These are phyloP conservation scores for Plectrocnemia conspersa DNA, from an alignment of 1,140 invertebrate species.

Conservation along the genomic window DNA sequence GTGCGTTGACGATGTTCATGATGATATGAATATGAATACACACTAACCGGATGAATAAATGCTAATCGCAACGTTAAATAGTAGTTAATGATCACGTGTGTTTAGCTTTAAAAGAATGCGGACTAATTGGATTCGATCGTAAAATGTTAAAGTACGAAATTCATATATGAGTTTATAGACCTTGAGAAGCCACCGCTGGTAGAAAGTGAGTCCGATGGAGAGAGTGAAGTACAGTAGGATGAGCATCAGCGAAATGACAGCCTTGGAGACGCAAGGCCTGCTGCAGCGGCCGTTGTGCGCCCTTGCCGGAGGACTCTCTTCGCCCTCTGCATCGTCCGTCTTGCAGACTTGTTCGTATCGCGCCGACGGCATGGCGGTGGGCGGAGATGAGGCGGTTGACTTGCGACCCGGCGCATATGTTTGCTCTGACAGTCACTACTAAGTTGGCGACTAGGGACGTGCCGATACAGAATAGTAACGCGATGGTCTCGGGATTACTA, in stretches of 20 bases:
- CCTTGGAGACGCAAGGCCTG: constrained; percentile 44
- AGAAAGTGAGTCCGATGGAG: constrained; percentile 94
- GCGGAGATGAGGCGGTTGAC: constrained; percentile 31
- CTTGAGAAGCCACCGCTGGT: constrained; percentile 87
- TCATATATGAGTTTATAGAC: constrained; percentile 48
- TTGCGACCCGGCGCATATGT: constrained; percentile 19
- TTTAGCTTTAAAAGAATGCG: constrained; percentile 3
- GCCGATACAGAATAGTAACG: neutral
- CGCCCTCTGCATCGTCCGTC: constrained; percentile 36
- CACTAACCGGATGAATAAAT: constrained; percentile 5
- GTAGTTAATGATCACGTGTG: neutral
- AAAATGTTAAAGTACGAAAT: constrained; percentile 11
- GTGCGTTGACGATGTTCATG: too few species aligned
- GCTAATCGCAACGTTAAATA: constrained; percentile 8
- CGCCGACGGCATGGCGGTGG: constrained; percentile 42
- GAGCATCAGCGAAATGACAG: constrained; percentile 46
- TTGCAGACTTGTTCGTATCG: constrained; percentile 50
- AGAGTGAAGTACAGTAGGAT: constrained; percentile 82
- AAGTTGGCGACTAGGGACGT: neutral
- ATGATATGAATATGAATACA: neutral
- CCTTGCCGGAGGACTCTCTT: neutral
- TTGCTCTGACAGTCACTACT: too few species aligned
- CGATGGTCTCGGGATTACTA: neutral
- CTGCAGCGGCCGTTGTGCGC: constrained; percentile 39
- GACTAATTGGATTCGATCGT: neutral